Base-by-base conservation (phyloP, 2,113 vertebrate species). In the Turdus rufiventris region DNA sequence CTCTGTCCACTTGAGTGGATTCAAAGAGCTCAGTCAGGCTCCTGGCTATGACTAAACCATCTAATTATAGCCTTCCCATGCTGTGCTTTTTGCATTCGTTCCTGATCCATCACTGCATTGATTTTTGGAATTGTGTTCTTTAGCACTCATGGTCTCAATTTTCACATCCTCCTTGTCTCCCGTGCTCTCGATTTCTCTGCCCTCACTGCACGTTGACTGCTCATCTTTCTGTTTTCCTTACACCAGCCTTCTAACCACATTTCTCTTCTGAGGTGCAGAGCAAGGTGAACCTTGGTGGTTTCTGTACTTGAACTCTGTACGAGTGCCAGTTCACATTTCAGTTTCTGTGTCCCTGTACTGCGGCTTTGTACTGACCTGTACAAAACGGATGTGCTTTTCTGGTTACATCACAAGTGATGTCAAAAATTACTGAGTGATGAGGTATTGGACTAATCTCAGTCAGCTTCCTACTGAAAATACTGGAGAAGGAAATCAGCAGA, bases 31-130 rank as follows among this genome's bases (percentile, higher is more conserved):
- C 90, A 96, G 94, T 75, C 91, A 95, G 91, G 65, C 88, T 96
- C 78, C 82, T 95, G 95, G 94, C 79, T 89, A 95, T 95, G 93
- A 95, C 94, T 96, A 94, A 91, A 94, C 84, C 81, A 93, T 91
- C 96, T 96, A 97, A 96, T 96, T 95, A 96, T 96, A 96, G 95
- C 63, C 60, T 93, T 81, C 71, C 95, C 18, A 1, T 93, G 96
- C 84, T 96, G 92, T 85, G 92, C 95, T 96, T 95, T 94, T 94
- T 91, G 86, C 56, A 63, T 94, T 96, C 7, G 0, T 83, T 95
- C 92, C 89, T 92, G 95, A 91, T 95, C 92, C 94, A 94, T 93
- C 94, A 63, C 10, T 66, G 85, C 94, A 96, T 95, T 85, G 96
- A 96, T 96, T 96, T 96, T 95, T 89, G 89, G 85, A 91, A 82